A percentile compares a stretch with the other conserved stretches of the same genome.
These are phyloP conservation scores for Acrossocheilus wenchowensis DNA, from an alignment of 2,797 vertebrate species.

Conservation along the genomic window DNA sequence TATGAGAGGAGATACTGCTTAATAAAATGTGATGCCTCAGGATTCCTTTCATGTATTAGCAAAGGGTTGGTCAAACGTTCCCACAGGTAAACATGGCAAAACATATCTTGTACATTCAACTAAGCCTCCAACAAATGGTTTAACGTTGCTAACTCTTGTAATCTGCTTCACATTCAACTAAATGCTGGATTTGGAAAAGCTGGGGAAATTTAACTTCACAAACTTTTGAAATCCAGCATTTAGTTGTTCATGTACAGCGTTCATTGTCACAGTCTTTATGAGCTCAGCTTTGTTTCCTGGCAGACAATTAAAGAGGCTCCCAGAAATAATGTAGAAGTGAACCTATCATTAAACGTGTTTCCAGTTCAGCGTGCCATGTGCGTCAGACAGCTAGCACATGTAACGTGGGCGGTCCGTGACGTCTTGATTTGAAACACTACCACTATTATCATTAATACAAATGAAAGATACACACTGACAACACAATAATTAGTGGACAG, in stretches of 20 bases:
- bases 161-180: not conserved
- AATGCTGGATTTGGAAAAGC: not conserved
- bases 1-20: not conserved
- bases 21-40: not conserved
- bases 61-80: too few relatives aligned
- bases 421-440: not conserved
- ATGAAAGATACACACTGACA: not conserved
- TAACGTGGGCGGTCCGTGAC: not conserved
- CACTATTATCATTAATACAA: not conserved
- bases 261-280: not conserved
- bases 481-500: not conserved
- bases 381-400: not conserved
- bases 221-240: not conserved
- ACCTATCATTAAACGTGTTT: not conserved
- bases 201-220: not conserved
- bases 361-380: not conserved
- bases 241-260: not conserved
- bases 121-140: too few relatives aligned
- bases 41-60: not conserved
- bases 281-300: not conserved
- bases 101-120: not conserved
- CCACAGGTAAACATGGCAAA: not conserved
- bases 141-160: not conserved
- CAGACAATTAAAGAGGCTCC: not conserved
- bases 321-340: not conserved